Evolutionary conservation across 2,888 invertebrate species (phyloP), one percentile per base, ranked within the genome.

Genomic region (Sipha maydis): DNA sequence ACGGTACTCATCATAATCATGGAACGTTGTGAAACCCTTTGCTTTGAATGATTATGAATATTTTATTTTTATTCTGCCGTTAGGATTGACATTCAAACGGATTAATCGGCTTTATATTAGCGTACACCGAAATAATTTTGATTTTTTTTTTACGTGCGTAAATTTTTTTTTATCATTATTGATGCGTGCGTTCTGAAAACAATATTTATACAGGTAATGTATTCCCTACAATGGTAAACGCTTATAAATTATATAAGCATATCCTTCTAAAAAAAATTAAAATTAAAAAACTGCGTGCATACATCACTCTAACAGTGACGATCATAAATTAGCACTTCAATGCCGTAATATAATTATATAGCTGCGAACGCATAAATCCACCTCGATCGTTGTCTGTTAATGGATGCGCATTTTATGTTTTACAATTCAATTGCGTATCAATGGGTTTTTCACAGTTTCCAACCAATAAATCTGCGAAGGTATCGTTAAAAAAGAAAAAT

Each of bases 311-410:
- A 48, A 48, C 48, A 14, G 14, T 38, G 75, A 21, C 38, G 38
- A 75, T 34, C 75, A 75, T 75, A 75, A 75, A 75, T 75, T 75
- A 75, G 75, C 38, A 75, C 38, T 31, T 31, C 31, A 31, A 31
- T 31, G 31, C 14, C 17, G 2, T 25, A 25, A 61, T 61, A 25
- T 61, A 61, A 61, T 61, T 61, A 61, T 61, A 61, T 1, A 19
- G 21, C 61, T 61, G 61, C 61, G 61, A 61, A 61, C 61, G 21
- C 25, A 61, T 61, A 71, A 71, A 71, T 71, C 71, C 17, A 28
- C 14, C 28, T 28, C 71, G 28, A 17, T 31, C 31, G 71, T 71
- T 31, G 14, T 31, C 61, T 21, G 61, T 61, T 25, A 61, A 61
- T 61, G 21, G 61, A 61, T 7, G 61, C 25, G 48, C 4, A 4